Evolutionary conservation across 2,113 vertebrate species (phyloP), one percentile per base, ranked within the genome.

Genomic region (Ceyx cyanopectus): DNA sequence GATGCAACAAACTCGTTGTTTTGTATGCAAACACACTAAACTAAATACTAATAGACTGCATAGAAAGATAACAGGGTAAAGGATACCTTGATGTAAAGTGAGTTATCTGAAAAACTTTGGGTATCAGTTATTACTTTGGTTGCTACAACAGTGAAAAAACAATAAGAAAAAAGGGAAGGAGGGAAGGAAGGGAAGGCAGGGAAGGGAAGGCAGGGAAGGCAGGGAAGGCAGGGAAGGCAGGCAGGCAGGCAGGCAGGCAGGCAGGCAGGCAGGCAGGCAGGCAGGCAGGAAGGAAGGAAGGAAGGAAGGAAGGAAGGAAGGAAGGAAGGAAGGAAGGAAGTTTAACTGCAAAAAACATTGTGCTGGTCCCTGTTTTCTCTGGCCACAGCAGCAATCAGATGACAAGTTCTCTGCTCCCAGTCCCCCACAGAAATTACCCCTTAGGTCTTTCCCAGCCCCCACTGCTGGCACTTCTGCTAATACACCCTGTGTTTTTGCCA

Each of bases 191-290:
- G 37, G 10, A 37, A 34, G 34, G 34, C 7, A 34, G 34, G 34
- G 34, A 34, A 34, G 34, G 34, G 34, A 34, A 34, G 32, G 32
- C 32, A 34, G 34, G 34, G 34, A 34, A 34, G 32, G 32, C 32
- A 34, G 34, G 34, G 34, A 34, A 34, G 96, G 98, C 81, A 98
- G 43, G 98, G 8, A 37, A 32, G 32, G 32, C 32, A 32, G 32
- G 32, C 6, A 32, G 32, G 32, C 32, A 32, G 32, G 32, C 32
- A 32, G 32, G 32, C 32, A 32, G 32, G 32, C 32, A 32, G 34
- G 34, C 4, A 37, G 32, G 32, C 32, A 37, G 32, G 32, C 32
- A 32, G 32, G 32, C 32, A 32, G 34, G 34, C 4, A 37, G 34
- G 34, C 7, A 34, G 34, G 34, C 7, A 34, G 34, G 34, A 34